Conservation (phyloP, 2,888 invertebrate species). For the Drosophila histrio region DNA sequence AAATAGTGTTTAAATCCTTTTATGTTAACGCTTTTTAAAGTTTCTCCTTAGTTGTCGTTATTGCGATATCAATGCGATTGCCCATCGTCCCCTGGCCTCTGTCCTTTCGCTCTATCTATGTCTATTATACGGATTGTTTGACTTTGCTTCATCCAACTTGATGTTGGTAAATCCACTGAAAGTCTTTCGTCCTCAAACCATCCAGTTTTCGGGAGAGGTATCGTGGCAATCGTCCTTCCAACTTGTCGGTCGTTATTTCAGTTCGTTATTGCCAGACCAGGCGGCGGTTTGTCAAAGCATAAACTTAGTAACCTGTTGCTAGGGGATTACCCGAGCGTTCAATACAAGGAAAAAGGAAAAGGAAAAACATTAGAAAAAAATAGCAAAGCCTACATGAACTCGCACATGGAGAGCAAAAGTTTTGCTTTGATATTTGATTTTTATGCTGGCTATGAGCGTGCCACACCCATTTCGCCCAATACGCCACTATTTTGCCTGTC, state of each 20-base stretch:
- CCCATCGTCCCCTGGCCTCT: slow-evolving; percentile 10
- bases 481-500: slow-evolving; percentile 16
- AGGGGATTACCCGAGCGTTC: slow-evolving; percentile 64
- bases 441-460: slow-evolving; percentile 27
- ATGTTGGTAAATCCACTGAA: slow-evolving; percentile 72
- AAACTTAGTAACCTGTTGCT: slow-evolving; percentile 73
- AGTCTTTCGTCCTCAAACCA: slow-evolving; percentile 22
- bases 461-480: slow-evolving; percentile 19
- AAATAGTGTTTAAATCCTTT: slow-evolving; percentile 77
- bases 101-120: slow-evolving; percentile 36
- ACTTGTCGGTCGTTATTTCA: slow-evolving; percentile 27
- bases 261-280: slow-evolving; percentile 13
- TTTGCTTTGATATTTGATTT: slow-evolving; percentile 76
- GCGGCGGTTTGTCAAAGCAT: slow-evolving; percentile 63
- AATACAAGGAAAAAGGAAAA: slow-evolving; percentile 15
- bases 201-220: background rate
- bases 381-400: background rate
- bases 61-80: slow-evolving; percentile 41
- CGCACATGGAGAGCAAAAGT: slow-evolving; percentile 16
- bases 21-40: slow-evolving; percentile 55
- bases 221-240: background rate
- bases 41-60: slow-evolving; percentile 38
- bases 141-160: slow-evolving; percentile 73
- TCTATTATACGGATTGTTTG: slow-evolving; percentile 56
- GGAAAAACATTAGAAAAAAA: slow-evolving; percentile 6